Percentiles rank a stretch among this genome's conserved stretches.
These are phyloP conservation scores for Tipula lateralis DNA, from an alignment of 2,888 invertebrate species.

Conservation along the genomic window DNA sequence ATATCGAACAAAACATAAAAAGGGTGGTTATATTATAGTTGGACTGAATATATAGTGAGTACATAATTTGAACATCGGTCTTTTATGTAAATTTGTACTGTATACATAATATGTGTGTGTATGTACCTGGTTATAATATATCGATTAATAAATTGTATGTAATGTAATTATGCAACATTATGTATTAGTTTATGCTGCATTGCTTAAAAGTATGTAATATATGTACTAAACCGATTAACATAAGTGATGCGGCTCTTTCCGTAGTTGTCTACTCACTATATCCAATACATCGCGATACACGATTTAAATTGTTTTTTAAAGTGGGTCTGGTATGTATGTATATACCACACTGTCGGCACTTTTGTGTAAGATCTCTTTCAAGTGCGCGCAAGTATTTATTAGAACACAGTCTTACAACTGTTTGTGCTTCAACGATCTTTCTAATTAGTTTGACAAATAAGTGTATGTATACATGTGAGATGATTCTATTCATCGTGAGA, in stretches of 20 bases:
- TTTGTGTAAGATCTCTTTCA: background rate
- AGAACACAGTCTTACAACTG: background rate
- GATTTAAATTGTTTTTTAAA: conserved; percentile 6
- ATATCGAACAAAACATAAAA: background rate
- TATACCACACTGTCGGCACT: background rate
- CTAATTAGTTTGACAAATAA: background rate
- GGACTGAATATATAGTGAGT: background rate
- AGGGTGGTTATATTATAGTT: background rate
- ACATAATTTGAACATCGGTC: background rate
- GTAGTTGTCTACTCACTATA: background rate
- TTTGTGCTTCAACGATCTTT: background rate
- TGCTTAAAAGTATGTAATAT: background rate
- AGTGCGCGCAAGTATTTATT: background rate
- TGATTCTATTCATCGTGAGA: background rate
- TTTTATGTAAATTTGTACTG: background rate
- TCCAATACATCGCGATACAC: background rate
- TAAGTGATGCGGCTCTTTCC: background rate
- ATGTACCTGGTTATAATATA: conserved; percentile 9
- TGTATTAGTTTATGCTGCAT: background rate
- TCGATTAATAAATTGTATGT: background rate
- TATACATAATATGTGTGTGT: background rate
- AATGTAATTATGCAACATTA: background rate
- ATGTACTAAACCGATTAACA: background rate
- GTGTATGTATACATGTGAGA: background rate
- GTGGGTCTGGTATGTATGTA: background rate